phyloP scores from a whole-genome alignment of 2,888 invertebrate species.

The Tenthredo mesomela region DNA sequence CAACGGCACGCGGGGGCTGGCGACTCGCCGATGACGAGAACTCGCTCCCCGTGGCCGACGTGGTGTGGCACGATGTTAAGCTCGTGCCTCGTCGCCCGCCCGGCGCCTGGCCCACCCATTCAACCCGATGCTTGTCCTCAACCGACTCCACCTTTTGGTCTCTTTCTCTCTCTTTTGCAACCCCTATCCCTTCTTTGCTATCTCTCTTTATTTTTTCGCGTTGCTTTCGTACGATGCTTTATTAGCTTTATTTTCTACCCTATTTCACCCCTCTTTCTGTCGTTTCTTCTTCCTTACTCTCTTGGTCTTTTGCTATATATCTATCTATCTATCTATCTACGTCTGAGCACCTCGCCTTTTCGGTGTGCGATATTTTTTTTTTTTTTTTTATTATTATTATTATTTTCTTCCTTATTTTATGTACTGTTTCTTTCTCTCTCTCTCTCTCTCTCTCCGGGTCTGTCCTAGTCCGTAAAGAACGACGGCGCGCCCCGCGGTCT shows the following conservation, averaged over 20 bases:
- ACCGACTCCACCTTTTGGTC: constrained; percentile 66
- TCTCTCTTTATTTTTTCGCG: constrained; percentile 52
- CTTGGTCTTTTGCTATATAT: neutral
- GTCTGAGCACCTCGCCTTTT: neutral
- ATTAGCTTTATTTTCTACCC: neutral
- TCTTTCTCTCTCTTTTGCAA: constrained; percentile 57
- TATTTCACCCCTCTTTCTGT: constrained; percentile 36
- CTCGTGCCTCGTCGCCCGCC: constrained; percentile 75
- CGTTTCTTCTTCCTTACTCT: constrained; percentile 32
- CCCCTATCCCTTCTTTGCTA: constrained; percentile 51
- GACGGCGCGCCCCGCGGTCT: constrained; percentile 47
- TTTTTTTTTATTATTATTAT: neutral
- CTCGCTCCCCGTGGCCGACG: constrained; percentile 72
- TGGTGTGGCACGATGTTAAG: constrained; percentile 75
- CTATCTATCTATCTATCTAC: constrained; percentile 16
- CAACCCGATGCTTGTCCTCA: constrained; percentile 72
- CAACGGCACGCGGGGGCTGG: constrained; percentile 67
- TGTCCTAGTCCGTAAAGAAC: neutral
- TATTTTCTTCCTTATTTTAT: neutral
- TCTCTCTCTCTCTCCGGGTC: neutral
- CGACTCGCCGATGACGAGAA: constrained; percentile 73
- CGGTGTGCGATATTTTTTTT: constrained; percentile 42
- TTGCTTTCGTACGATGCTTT: constrained; percentile 6
- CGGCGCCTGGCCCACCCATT: constrained; percentile 76
- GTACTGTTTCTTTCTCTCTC: neutral